Percentiles rank a stretch among this genome's conserved stretches.
Conservation (phyloP, 2,113 vertebrate species). For the Neogale vison region DNA sequence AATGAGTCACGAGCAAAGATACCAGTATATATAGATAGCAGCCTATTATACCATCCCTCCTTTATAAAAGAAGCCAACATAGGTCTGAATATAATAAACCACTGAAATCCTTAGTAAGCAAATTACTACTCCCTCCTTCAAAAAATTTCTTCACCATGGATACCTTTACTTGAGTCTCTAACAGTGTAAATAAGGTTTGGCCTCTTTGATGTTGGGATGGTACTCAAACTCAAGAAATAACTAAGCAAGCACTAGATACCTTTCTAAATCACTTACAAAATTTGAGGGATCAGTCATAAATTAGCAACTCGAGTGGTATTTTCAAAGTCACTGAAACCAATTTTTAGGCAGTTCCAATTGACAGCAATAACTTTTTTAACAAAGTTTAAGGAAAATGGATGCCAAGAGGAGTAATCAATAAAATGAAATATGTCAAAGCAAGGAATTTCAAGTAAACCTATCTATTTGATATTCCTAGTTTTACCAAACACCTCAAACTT, state of each 20-base stretch:
- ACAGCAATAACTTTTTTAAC: background rate
- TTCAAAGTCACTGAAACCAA: slow-evolving; percentile 43
- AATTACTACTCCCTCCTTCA: slow-evolving; percentile 14
- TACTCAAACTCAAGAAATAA: slow-evolving; percentile 12
- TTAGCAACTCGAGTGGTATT: background rate
- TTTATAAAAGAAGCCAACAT: slow-evolving; percentile 49
- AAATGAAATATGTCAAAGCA: slow-evolving; percentile 40
- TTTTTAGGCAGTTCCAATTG: background rate
- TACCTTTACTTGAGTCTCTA: slow-evolving; percentile 1
- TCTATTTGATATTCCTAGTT: background rate
- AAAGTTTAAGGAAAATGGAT: slow-evolving; percentile 26
- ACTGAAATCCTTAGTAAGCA: background rate
- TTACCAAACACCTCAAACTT: slow-evolving; percentile 26
- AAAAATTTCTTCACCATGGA: background rate
- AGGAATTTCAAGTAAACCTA: slow-evolving; percentile 11
- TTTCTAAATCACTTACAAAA: slow-evolving; percentile 45
- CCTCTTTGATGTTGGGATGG: background rate
- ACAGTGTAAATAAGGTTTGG: background rate
- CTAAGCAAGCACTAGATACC: background rate
- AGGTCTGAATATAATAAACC: slow-evolving; percentile 16
- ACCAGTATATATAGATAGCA: background rate
- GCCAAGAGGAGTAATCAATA: background rate
- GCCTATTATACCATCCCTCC: background rate
- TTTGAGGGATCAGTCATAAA: slow-evolving; percentile 13
- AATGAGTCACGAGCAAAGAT: slow-evolving; percentile 29